These are phyloP conservation scores for Macropodus opercularis DNA, from an alignment of 2,797 vertebrate species.

Conservation along the genomic window DNA sequence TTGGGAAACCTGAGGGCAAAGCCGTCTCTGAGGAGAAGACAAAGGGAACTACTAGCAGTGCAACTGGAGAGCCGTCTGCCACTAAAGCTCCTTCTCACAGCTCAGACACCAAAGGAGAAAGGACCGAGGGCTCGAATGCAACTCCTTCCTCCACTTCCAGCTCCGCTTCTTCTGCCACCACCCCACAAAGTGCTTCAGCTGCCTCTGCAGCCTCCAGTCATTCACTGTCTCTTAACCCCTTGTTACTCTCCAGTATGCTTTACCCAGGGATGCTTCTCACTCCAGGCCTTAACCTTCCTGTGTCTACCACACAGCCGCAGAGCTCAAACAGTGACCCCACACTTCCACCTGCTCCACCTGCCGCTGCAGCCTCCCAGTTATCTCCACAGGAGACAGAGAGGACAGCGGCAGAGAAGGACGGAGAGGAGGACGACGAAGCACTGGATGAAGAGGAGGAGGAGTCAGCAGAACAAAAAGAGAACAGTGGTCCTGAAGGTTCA, in stretches of 20 bases:
- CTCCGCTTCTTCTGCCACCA: slow-evolving; percentile 84
- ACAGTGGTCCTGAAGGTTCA: slow-evolving; percentile 95
- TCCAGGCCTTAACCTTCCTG: slow-evolving; percentile 99
- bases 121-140: slow-evolving; percentile 89
- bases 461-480: slow-evolving; percentile 89
- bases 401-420: slow-evolving; percentile 76
- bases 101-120: slow-evolving; percentile 88
- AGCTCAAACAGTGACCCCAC: slow-evolving; percentile 86
- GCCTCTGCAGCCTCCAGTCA: slow-evolving; percentile 84
- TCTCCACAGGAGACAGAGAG: slow-evolving; percentile 72
- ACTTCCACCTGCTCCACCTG: slow-evolving; percentile 62
- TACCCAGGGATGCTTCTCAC: slow-evolving; percentile 99
- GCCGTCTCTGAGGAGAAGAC: slow-evolving; percentile 78
- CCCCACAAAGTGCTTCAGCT: slow-evolving; percentile 86
- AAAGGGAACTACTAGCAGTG: slow-evolving; percentile 76
- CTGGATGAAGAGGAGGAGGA: slow-evolving; percentile 86
- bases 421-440: slow-evolving; percentile 79
- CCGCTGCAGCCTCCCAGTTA: slow-evolving; percentile 77
- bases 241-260: slow-evolving; percentile 97
- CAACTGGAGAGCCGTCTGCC: slow-evolving; percentile 49
- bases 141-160: slow-evolving; percentile 85
- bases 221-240: slow-evolving; percentile 93
- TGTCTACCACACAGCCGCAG: slow-evolving; percentile 90
- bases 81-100: slow-evolving; percentile 74
- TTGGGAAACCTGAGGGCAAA: slow-evolving; percentile 84